Conservation (phyloP, 2,113 vertebrate genomes). For the Struthio camelus region DNA sequence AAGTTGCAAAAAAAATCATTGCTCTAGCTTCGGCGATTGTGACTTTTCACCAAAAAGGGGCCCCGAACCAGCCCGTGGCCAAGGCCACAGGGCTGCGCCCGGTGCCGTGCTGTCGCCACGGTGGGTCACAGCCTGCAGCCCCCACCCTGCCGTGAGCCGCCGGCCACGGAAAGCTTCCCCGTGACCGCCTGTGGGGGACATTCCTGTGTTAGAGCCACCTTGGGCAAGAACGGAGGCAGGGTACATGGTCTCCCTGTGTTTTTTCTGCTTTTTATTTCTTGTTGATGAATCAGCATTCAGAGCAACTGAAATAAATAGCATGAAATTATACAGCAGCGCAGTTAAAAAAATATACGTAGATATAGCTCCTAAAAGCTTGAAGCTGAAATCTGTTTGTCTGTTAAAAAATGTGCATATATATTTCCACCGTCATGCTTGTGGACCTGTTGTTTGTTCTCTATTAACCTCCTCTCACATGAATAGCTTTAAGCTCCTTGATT, state of each 20-base stretch:
- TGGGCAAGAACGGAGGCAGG: not conserved
- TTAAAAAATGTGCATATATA: not conserved
- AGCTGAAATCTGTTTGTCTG: not conserved
- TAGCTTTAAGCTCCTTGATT: not conserved
- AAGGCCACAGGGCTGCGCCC: not conserved
- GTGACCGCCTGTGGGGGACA: not conserved
- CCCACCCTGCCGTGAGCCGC: no score
- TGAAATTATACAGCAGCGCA: not conserved
- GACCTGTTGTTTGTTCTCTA: no score
- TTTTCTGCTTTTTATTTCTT: not conserved
- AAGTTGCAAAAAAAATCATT: not conserved
- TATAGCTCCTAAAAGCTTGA: not conserved
- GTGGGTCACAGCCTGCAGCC: not conserved
- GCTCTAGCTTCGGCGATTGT: not conserved
- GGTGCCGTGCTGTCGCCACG: no score
- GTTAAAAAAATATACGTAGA: not conserved
- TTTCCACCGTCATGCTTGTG: not conserved
- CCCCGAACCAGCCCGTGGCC: not conserved
- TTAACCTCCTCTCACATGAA: accelerated
- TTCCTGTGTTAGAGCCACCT: not conserved
- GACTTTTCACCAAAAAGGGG: not conserved
- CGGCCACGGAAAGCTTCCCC: not conserved
- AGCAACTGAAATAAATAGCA: not conserved
- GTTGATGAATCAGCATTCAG: not conserved
- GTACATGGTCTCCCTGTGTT: not conserved